A percentile compares a stretch with the other conserved stretches of the same genome.
phyloP scores from a whole-genome alignment of 2,113 vertebrate genomes.

The Phoenicopterus ruber region DNA sequence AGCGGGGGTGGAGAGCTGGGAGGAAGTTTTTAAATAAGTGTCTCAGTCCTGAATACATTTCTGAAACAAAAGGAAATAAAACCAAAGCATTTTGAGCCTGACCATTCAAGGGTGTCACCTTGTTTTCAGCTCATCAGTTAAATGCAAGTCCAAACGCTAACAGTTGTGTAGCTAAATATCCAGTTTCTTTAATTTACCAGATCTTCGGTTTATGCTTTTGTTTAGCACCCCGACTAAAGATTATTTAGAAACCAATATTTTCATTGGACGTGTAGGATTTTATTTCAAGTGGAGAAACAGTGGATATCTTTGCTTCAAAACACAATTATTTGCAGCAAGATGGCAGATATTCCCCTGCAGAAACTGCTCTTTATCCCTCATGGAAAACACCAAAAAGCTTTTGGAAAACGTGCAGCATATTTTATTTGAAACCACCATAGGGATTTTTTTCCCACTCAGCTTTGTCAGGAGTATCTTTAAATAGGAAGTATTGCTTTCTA shows the following conservation, averaged over 20 bases:
- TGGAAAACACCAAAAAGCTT: not conserved
- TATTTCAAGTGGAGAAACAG: not conserved
- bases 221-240: not conserved
- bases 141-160: not conserved
- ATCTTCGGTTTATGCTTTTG: not conserved
- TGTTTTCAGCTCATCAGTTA: not conserved
- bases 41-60: not conserved
- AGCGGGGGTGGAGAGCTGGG: not conserved
- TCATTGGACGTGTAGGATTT: not conserved
- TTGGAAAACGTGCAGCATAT: not conserved
- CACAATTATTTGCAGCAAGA: not conserved
- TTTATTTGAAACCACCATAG: not conserved
- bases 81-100: not conserved
- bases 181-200: not conserved
- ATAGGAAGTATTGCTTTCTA: conserved; percentile 44
- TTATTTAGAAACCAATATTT: not conserved
- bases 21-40: not conserved
- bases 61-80: not conserved
- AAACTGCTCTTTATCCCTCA: not conserved
- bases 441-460: not conserved
- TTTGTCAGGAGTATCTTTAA: not conserved
- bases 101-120: not conserved
- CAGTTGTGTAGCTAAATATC: not conserved
- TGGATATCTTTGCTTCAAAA: not conserved
- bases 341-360: not conserved